Conservation (phyloP, 2,888 invertebrate genomes). For the Pachydiplax longipennis region DNA sequence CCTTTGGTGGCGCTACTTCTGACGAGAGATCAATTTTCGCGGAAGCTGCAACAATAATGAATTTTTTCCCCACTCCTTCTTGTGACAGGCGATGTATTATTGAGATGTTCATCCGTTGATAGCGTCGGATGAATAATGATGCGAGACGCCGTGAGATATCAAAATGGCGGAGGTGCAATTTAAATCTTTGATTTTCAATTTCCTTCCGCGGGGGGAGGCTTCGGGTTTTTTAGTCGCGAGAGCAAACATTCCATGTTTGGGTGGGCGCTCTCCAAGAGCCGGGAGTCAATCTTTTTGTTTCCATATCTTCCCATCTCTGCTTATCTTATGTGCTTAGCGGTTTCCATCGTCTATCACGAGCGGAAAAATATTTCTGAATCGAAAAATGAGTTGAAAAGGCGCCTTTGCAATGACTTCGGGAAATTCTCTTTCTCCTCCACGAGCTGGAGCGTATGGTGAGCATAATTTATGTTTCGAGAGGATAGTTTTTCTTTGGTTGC, state of each 20-base stretch:
- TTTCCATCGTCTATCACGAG: no score
- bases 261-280: neutral
- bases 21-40: neutral
- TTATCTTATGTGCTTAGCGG: no score
- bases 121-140: neutral
- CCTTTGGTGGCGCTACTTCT: neutral
- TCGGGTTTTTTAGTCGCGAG: neutral
- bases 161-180: neutral
- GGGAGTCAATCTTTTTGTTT: neutral
- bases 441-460: no score
- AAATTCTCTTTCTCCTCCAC: no score
- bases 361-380: no score
- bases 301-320: no score
- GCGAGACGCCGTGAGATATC: neutral
- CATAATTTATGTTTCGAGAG: no score
- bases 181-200: neutral
- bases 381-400: no score
- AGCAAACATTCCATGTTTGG: neutral
- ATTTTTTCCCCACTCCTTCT: neutral
- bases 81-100: neutral
- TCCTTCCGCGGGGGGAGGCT: neutral
- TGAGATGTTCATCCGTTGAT: conserved; percentile 17
- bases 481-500: no score
- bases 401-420: no score
- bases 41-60: neutral